Evolutionary conservation across 2,888 invertebrate species (phyloP).

Genomic region (Parapristionchus giblindavisi): DNA sequence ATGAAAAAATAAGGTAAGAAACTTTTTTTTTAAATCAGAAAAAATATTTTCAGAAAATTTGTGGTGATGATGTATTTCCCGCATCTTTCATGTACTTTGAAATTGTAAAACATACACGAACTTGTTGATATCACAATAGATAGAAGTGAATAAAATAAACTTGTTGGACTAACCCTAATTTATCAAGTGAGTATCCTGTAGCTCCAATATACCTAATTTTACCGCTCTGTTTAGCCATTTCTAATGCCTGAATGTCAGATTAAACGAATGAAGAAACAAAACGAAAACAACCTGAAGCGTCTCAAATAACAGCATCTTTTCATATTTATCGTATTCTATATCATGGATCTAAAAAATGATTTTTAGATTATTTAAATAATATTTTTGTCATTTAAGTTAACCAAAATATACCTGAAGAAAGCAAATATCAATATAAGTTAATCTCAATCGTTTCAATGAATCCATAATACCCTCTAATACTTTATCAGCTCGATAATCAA

Average conservation of each 20-base stretch:
- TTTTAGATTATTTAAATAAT: background rate
- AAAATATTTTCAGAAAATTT: too few relatives aligned
- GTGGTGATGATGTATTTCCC: too few relatives aligned
- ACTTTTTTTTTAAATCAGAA: background rate
- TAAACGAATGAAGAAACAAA: too few relatives aligned
- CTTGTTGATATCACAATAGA: background rate
- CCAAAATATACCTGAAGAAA: constrained; percentile 81
- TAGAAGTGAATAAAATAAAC: background rate
- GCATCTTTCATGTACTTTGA: too few relatives aligned
- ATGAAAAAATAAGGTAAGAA: background rate
- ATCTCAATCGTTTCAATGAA: constrained; percentile 79
- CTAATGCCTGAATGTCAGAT: constrained; percentile 75
- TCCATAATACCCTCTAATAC: constrained; percentile 81
- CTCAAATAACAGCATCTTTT: constrained; percentile 83
- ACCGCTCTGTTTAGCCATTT: constrained; percentile 78
- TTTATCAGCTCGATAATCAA: constrained; percentile 84
- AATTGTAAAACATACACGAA: too few relatives aligned
- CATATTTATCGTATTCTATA: constrained; percentile 83
- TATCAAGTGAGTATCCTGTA: constrained; percentile 82
- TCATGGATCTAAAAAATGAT: constrained; percentile 82
- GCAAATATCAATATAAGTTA: constrained; percentile 82
- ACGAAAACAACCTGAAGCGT: constrained; percentile 76
- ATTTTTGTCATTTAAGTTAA: background rate
- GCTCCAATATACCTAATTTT: constrained; percentile 83
- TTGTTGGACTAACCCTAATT: constrained; percentile 77